phyloP scores from a whole-genome alignment of 2,888 invertebrate species.

The Drosophila mayaguana region DNA sequence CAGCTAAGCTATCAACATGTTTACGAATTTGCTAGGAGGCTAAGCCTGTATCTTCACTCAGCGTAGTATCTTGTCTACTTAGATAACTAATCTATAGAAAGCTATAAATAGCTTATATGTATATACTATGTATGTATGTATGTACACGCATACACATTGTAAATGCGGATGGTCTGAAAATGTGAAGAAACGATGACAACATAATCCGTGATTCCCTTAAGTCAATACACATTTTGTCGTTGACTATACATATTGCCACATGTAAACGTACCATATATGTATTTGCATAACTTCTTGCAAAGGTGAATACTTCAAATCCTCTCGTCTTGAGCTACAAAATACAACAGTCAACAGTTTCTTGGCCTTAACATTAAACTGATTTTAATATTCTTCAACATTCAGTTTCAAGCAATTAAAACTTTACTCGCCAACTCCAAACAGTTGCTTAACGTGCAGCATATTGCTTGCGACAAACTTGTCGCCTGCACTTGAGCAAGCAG shows the following conservation, averaged over 20 bases:
- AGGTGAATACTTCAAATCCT: background rate
- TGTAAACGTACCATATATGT: background rate
- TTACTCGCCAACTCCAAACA: background rate
- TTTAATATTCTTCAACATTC: too few relatives aligned
- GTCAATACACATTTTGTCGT: background rate
- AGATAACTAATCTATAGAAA: background rate
- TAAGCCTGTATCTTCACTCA: background rate
- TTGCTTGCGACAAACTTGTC: constrained; percentile 33
- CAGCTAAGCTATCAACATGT: too few relatives aligned
- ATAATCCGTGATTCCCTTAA: background rate
- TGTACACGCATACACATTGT: too few relatives aligned
- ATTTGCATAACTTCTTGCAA: background rate
- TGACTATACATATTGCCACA: too few relatives aligned
- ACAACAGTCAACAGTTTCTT: background rate
- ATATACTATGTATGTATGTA: too few relatives aligned
- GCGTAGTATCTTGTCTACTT: background rate
- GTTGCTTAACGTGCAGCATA: background rate
- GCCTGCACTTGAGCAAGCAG: constrained; percentile 28
- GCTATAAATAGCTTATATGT: too few relatives aligned
- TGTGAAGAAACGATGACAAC: background rate
- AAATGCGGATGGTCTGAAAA: background rate
- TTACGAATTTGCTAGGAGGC: background rate
- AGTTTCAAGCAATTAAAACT: too few relatives aligned
- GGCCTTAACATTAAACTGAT: background rate
- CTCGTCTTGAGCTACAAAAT: background rate